Evolutionary conservation across 1,140 invertebrate genomes (phyloP).

Genomic region (Ctenoplectra terminalis): DNA sequence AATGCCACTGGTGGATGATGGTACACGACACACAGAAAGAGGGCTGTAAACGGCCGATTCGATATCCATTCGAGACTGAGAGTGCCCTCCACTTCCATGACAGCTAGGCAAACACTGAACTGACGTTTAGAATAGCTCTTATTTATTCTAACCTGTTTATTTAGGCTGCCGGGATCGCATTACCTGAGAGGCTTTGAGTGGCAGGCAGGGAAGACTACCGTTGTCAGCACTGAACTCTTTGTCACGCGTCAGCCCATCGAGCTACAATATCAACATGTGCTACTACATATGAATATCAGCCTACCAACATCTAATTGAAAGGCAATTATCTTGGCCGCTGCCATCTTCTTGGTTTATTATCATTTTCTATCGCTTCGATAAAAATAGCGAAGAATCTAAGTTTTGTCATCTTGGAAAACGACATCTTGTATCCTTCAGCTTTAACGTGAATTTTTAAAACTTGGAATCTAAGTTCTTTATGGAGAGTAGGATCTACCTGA

Average conservation of each 20-base stretch:
- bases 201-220: constrained; percentile 68
- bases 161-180: constrained; percentile 78
- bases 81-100: constrained; percentile 72
- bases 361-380: background rate
- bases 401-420: too few species aligned
- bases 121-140: constrained; percentile 80
- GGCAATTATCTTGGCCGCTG: background rate
- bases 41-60: constrained; percentile 71
- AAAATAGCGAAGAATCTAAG: too few species aligned
- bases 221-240: constrained; percentile 72
- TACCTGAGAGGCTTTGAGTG: constrained; percentile 76
- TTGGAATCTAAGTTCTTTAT: too few species aligned
- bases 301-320: constrained; percentile 11
- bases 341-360: background rate
- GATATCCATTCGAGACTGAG: constrained; percentile 72
- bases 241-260: constrained; percentile 64
- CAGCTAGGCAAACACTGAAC: constrained; percentile 77
- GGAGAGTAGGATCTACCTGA: too few species aligned
- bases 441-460: too few species aligned
- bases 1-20: constrained; percentile 25
- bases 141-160: constrained; percentile 80
- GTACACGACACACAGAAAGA: constrained; percentile 41
- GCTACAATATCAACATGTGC: constrained; percentile 44
- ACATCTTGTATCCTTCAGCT: too few species aligned
- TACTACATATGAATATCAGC: constrained; percentile 1